phyloP scores from a whole-genome alignment of 2,797 vertebrate species.

The Tachyglossus aculeatus region DNA sequence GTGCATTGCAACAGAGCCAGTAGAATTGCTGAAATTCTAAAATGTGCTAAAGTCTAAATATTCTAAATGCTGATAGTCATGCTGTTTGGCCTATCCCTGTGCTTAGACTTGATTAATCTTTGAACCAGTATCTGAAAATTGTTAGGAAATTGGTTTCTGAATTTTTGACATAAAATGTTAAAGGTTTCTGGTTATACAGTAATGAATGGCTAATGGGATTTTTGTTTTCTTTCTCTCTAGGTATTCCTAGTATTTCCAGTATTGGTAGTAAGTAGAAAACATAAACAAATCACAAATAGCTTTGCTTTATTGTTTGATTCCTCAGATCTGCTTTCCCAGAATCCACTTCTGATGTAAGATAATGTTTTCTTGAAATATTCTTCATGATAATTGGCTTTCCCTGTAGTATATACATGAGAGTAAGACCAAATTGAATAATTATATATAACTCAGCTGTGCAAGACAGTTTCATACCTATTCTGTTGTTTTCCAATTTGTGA shows the following conservation, averaged over 20 bases:
- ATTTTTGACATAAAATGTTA: slow-evolving; percentile 15
- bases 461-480: not conserved
- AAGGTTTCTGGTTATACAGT: not conserved
- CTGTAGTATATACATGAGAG: slow-evolving; percentile 16
- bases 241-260: slow-evolving; percentile 95
- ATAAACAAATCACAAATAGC: slow-evolving; percentile 71
- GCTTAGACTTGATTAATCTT: too few relatives aligned
- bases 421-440: slow-evolving; percentile 11
- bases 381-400: not conserved
- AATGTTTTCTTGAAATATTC: slow-evolving; percentile 10
- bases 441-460: not conserved
- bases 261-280: slow-evolving; percentile 95
- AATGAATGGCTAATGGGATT: slow-evolving; percentile 56
- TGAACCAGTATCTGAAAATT: slow-evolving; percentile 33
- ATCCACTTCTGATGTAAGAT: slow-evolving; percentile 84
- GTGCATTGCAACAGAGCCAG: too few relatives aligned
- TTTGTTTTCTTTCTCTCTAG: slow-evolving; percentile 80
- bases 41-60: too few relatives aligned
- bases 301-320: slow-evolving; percentile 79
- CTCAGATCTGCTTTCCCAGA: slow-evolving; percentile 76
- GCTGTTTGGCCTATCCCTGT: too few relatives aligned
- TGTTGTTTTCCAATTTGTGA: not conserved
- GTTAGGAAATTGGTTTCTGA: not conserved
- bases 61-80: too few relatives aligned
- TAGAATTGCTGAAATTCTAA: too few relatives aligned